Evolutionary conservation across 1,140 invertebrate genomes (phyloP), one percentile per base, ranked within the genome.

Genomic region (Drosophila bifasciata): DNA sequence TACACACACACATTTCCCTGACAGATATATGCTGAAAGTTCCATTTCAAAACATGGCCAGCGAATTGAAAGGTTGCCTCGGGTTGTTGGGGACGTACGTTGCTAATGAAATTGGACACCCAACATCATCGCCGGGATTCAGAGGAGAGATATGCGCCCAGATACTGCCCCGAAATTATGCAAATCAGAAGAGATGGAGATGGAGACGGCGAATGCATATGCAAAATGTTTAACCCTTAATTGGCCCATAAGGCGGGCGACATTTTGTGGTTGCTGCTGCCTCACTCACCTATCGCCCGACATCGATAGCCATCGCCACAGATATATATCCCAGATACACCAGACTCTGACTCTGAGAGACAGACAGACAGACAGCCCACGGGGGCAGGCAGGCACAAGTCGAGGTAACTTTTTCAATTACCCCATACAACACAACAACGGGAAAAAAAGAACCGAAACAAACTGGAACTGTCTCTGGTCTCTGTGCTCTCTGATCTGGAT

Each of bases 91-190:
- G 67, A 67, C 55, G 67, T 67, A 68, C 46, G 72, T 72, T 64
- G 51, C 86, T 89, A 90, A 90, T 90, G 86, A 90, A 90, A 90
- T 90, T 90, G 86, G 86, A 90, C 86, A 90, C 86, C 32, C 86
- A 79, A 40, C 71, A 66, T 75, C 71, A 66, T 75, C 56, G 76
- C 58, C 66, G 60, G 53, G 25, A 45, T 45, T 51, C 17, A 45
- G 52, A 36, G 32, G 32, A 15, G 9, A 32, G 17, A 50, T 19
- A 45, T 46, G 41, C 4, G 45, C 5, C 5, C 43, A 48, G 56
- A 51, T 51, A 51, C 49, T 17, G 49, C 68, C 61, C 76, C 75
- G 61, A 86, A 90, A 88, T 90, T 90, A 90, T 90, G 88, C 76
- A 90, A 90, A 90, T 90, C 72, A 69, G 28, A 25, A 7, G 50